Percentiles rank a stretch among this genome's conserved stretches.
These are phyloP conservation scores for Phenganax subtilis DNA, from an alignment of 92 coral and sea anemone genomes.

Conservation along the genomic window DNA sequence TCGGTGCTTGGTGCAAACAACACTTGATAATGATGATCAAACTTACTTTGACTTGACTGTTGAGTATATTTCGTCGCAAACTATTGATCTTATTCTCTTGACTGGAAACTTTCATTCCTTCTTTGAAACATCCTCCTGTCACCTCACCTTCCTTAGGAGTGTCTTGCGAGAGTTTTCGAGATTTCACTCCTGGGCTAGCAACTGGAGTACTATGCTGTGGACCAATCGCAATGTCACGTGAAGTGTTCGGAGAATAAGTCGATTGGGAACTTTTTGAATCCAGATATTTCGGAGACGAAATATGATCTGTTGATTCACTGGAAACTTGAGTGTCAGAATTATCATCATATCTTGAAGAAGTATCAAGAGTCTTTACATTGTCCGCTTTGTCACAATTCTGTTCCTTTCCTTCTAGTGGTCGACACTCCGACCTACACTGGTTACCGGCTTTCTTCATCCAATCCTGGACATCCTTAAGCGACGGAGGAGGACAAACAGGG, in stretches of 20 bases:
- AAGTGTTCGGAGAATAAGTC: not conserved
- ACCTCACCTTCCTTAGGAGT: constrained; percentile 8
- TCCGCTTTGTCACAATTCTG: not conserved
- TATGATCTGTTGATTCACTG: not conserved
- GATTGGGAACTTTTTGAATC: constrained; percentile 6
- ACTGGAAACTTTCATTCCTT: not conserved
- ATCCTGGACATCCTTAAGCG: constrained; percentile 50
- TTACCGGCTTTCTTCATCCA: constrained; percentile 47
- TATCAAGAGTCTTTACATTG: not conserved
- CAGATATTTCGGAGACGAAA: not conserved
- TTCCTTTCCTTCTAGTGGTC: not conserved
- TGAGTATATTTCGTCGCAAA: constrained; percentile 60
- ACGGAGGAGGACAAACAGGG: constrained; percentile 67
- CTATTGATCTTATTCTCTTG: constrained; percentile 27
- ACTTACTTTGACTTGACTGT: constrained; percentile 75
- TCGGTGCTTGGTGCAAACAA: not conserved
- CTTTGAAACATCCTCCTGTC: not conserved
- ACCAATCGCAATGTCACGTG: constrained; percentile 8
- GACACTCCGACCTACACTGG: not conserved
- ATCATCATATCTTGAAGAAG: not conserved
- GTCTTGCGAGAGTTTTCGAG: constrained; percentile 5
- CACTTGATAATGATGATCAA: too few relatives aligned
- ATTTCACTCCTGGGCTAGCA: not conserved
- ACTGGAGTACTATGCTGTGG: constrained; percentile 42
- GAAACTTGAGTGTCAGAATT: not conserved